Conservation (phyloP, 2,888 invertebrate genomes). For the Diogma glabrata region DNA sequence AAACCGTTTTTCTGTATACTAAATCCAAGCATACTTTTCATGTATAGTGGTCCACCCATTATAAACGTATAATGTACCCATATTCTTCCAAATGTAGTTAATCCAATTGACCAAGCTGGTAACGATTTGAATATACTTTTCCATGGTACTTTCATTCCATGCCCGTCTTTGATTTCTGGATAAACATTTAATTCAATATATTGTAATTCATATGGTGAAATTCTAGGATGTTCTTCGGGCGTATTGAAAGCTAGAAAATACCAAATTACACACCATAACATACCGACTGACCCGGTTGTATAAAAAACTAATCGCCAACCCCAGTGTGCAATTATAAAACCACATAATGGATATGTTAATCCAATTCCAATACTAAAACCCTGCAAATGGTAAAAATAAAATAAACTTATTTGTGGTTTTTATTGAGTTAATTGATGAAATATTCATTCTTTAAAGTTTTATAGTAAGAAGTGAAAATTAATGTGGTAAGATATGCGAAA, state of each 20-base stretch:
- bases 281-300: slow-evolving; percentile 52
- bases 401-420: no score
- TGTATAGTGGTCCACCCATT: slow-evolving; percentile 56
- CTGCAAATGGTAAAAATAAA: slow-evolving; percentile 24
- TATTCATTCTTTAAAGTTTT: no score
- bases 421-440: background rate
- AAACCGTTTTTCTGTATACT: slow-evolving; percentile 58
- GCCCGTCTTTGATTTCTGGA: slow-evolving; percentile 39
- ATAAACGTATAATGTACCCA: slow-evolving; percentile 65
- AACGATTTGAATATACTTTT: slow-evolving; percentile 47
- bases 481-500: no score
- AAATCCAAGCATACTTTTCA: slow-evolving; percentile 56
- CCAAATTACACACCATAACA: slow-evolving; percentile 56
- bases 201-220: slow-evolving; percentile 48
- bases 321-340: slow-evolving; percentile 53
- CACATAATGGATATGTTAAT: slow-evolving; percentile 56
- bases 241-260: slow-evolving; percentile 56
- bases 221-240: slow-evolving; percentile 55
- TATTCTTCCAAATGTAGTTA: slow-evolving; percentile 62
- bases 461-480: no score
- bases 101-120: slow-evolving; percentile 58
- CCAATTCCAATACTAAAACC: slow-evolving; percentile 65
- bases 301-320: slow-evolving; percentile 60
- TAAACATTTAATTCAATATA: slow-evolving; percentile 53
- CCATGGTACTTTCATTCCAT: slow-evolving; percentile 48